Conservation (phyloP, 2,797 vertebrate genomes). For the Labroides dimidiatus region DNA sequence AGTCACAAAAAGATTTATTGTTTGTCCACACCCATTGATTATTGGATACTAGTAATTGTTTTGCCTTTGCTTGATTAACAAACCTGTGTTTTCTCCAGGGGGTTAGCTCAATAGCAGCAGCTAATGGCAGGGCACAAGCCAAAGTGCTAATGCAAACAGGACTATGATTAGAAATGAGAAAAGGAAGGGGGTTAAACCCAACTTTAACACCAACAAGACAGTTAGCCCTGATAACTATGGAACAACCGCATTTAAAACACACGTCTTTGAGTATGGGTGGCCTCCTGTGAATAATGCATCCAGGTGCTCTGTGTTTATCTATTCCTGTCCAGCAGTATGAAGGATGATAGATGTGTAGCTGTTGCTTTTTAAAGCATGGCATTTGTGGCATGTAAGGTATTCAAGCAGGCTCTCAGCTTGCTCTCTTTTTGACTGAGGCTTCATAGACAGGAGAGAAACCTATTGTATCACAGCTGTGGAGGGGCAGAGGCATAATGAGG, state of each 20-base stretch:
- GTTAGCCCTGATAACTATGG: slow-evolving; percentile 26
- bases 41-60: slow-evolving; percentile 85
- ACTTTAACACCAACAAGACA: too few species aligned
- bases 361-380: slow-evolving; percentile 24
- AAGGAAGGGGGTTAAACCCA: background rate
- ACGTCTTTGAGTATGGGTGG: slow-evolving; percentile 35
- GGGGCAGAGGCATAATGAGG: slow-evolving; percentile 23
- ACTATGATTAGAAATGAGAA: slow-evolving; percentile 20
- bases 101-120: slow-evolving; percentile 60
- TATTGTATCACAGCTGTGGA: slow-evolving; percentile 35
- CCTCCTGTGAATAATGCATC: slow-evolving; percentile 23
- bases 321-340: slow-evolving; percentile 27
- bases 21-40: slow-evolving; percentile 62
- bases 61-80: slow-evolving; percentile 82
- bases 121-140: slow-evolving; percentile 50
- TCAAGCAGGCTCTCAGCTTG: slow-evolving; percentile 23
- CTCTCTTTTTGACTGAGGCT: slow-evolving; percentile 5
- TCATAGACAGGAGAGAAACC: slow-evolving; percentile 7
- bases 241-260: slow-evolving; percentile 14
- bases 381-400: slow-evolving; percentile 61
- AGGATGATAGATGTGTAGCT: slow-evolving; percentile 46
- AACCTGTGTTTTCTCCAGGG: slow-evolving; percentile 76
- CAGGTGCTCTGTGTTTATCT: slow-evolving; percentile 46
- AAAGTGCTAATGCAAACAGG: slow-evolving; percentile 28
- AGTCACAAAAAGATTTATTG: slow-evolving; percentile 65